Evolutionary conservation across 2,113 vertebrate species (phyloP), one percentile per base, ranked within the genome.

Genomic region (Podarcis muralis): DNA sequence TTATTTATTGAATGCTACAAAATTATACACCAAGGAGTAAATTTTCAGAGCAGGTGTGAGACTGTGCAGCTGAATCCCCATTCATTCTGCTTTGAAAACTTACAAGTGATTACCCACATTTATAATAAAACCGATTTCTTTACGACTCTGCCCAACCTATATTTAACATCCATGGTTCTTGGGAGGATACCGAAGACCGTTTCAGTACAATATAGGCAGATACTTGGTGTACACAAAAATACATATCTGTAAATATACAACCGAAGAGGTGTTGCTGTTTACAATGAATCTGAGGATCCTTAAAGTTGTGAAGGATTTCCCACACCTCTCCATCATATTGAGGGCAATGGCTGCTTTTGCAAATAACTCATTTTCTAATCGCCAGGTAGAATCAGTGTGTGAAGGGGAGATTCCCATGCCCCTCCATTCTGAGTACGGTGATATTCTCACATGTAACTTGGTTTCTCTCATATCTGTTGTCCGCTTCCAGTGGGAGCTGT

Each of bases 1-100:
- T 84, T 94, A 88, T 90, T 95, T 95, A 93, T n/a, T 84, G 88
- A 88, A 87, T 57, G 66, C 81, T 92, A 79, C 32, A 92, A 94
- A 94, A 87, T 72, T 92, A 92, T 89, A 91, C 43, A 86, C 37
- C 20, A 68, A 90, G 65, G 87, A 91, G 85, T 85, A 88, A 20
- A 89, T 92, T 95, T 93, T 92, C 77, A 88, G 48, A 85, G 37
- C 15, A 32, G 84, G 94, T 93, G 32, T 87, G 74, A 32, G n/a
- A 90, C 32, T 81, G 5, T 86, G 35, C 22, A 43, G 32, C 7
- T 88, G 72, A 92, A 89, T 88, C 72, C 79, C 81, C n/a, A 27
- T 85, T 85, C 90, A 3, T 37, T 79, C 15, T 0, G 0, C 48
- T 89, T 81, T 87, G 69, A 92, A 92, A 92, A 89, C 80, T 85